Evolutionary conservation across 1,140 invertebrate genomes (phyloP), one percentile per base, ranked within the genome.

Genomic region (Calliphora vicina): DNA sequence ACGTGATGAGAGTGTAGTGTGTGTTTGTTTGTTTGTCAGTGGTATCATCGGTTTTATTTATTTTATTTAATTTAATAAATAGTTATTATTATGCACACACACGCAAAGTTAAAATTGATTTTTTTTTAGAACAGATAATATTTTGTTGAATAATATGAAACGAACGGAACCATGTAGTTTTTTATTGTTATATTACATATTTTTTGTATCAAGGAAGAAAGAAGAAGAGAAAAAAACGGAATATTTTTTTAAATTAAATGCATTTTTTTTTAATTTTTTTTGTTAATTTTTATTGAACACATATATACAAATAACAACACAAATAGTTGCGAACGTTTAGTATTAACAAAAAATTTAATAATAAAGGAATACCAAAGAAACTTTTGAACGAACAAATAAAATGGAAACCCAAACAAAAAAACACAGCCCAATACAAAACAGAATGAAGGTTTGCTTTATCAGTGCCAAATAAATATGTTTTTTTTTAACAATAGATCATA

Each of bases 191-290:
- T 81, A 74, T 57, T 80, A 82, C 82, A 80, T 29, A 27, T 50
- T 83, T n/a, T 80, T 27, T 43, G 57, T 85, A 86, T 89, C 88
- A 89, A 89, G 88, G 88, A 85, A 90, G 88, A 90, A 90, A 90
- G 88, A 89, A 90, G 88, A 90, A 90, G 87, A 90, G 87, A 88
- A 90, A 88, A 84, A 89, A 90, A 87, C 85, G 87, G 86, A 87
- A 86, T 84, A 81, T 84, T 87, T 86, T n/a, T 86, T 85, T 84
- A 84, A 50, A 80, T 84, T 80, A 50, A 83, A 85, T 86, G 76
- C 81, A 80, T 82, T 82, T 87, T 84, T 45, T 85, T 84, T 78
- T 82, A 84, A n/a, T n/a, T n/a, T n/a, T 85, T 81, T 83, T 80
- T 25, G 67, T 81, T 84, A 43, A 35, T 82, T 82, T n/a, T 80